Evolutionary conservation across 2,797 vertebrate genomes (phyloP), one percentile per base, ranked within the genome.

Genomic region (Chaenodraco wilsoni): DNA sequence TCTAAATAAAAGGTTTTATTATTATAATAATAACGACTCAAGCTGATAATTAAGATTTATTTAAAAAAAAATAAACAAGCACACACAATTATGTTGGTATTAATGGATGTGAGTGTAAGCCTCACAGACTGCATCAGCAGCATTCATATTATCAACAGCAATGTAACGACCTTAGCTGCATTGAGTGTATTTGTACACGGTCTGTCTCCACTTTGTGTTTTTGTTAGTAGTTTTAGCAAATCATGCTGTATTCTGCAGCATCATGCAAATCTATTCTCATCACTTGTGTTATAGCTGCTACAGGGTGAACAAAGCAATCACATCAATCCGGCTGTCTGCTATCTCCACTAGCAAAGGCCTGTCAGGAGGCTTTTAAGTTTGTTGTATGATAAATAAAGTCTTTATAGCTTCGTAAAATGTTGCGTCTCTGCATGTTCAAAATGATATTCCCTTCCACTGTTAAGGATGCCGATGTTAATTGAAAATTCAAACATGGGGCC

Each of bases 41-140:
- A 37, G 33, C 6, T 37, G 33, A 8, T 37, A 2, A 37, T 37
- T 37, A 37, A 37, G 7, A 27, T n/a, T n/a, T n/a, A n/a, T n/a
- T n/a, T n/a, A n/a, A n/a, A n/a, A n/a, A 37, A 37, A 21, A 9
- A 62, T 9, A 63, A 52, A 66, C 23, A 48, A 15, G 52, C 5
- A 52, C 14, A 58, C 19, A 5, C 14, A n/a, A 51, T 61, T n/a
- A 45, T 48, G 15, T 21, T 19, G 37, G 9, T 21, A 31, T 48
- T 71, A 60, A 76, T 60, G 37, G 37, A 33, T n/a, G 1, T 8
- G 19, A 31, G 7, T 48, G 57, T 62, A 23, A 51, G n/a, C 46
- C 1, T 37, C 33, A 37, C 33, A 37, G 33, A 37, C 33, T 37
- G 33, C 8, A 13, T 33, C 9, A 57, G 9, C 2, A 4, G 11